Evolutionary conservation across 1,140 invertebrate species (phyloP).

Genomic region (Micrasema longulum): DNA sequence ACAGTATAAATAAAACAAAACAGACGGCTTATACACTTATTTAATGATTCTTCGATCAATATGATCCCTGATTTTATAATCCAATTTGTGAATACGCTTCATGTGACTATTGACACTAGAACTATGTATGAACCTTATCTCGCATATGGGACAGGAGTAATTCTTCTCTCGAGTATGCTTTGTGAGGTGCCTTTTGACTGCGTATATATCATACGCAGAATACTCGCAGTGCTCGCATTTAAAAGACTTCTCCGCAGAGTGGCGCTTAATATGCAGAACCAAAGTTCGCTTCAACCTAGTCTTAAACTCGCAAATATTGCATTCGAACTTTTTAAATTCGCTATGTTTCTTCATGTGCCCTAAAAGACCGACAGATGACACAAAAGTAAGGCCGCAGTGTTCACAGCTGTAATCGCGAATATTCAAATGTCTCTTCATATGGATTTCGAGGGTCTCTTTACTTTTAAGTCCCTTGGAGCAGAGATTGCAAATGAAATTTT

Average conservation of each 20-base stretch:
- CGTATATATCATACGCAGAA: conserved; percentile 60
- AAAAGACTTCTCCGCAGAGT: neutral
- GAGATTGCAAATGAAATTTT: conserved; percentile 59
- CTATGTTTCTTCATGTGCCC: conserved; percentile 65
- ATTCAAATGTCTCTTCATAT: conserved; percentile 64
- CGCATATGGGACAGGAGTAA: conserved; percentile 69
- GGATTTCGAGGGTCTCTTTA: conserved; percentile 59
- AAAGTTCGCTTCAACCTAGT: conserved; percentile 64
- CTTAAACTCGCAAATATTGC: conserved; percentile 65
- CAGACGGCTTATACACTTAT: neutral
- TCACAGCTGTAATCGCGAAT: conserved; percentile 65
- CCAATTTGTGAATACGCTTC: conserved; percentile 60
- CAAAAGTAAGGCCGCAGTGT: conserved; percentile 64
- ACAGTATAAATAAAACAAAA: too few species aligned
- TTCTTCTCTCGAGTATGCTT: conserved; percentile 70
- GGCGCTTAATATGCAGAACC: conserved; percentile 47
- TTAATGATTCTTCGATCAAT: conserved; percentile 46
- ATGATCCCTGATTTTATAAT: conserved; percentile 60
- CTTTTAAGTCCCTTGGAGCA: conserved; percentile 61
- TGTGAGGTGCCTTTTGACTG: conserved; percentile 63
- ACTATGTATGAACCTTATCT: conserved; percentile 65
- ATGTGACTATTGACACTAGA: conserved; percentile 65
- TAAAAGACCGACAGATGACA: conserved; percentile 61
- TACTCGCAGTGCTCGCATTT: conserved; percentile 38
- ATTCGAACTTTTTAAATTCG: conserved; percentile 67